phyloP scores from a whole-genome alignment of 2,797 vertebrate species.

The Peromyscus eremicus region DNA sequence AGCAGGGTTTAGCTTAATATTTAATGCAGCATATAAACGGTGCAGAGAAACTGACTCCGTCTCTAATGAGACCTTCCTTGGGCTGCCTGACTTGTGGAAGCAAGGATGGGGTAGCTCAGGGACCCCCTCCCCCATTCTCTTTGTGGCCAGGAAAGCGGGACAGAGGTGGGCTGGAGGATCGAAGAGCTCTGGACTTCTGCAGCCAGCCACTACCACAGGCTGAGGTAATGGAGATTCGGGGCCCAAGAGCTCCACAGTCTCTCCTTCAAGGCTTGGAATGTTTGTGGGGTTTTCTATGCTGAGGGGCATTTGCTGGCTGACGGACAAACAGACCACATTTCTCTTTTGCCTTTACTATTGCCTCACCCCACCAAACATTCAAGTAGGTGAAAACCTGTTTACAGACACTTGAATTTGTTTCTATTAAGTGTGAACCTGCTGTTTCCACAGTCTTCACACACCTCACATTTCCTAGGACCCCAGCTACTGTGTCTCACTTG shows the following conservation, averaged over 20 bases:
- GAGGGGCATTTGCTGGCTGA: neutral
- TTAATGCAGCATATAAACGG: constrained; percentile 83
- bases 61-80: constrained; percentile 71
- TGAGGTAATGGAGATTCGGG: neutral
- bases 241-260: neutral
- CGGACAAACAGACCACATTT: neutral
- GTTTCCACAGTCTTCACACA: constrained; percentile 32
- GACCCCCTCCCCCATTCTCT: neutral
- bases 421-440: constrained; percentile 55
- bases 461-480: constrained; percentile 50
- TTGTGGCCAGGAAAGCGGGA: neutral
- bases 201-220: neutral
- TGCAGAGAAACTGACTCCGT: constrained; percentile 72
- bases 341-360: neutral
- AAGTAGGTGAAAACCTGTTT: constrained; percentile 38
- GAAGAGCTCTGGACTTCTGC: neutral
- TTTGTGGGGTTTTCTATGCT: neutral
- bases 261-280: neutral
- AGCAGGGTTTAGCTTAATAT: constrained; percentile 80
- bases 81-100: constrained; percentile 36
- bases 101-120: constrained; percentile 1
- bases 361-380: constrained; percentile 19
- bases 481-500: constrained; percentile 4
- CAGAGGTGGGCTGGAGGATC: neutral
- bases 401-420: constrained; percentile 59